Evolutionary conservation across 2,113 vertebrate species (phyloP).

Genomic region (Chionis minor): DNA sequence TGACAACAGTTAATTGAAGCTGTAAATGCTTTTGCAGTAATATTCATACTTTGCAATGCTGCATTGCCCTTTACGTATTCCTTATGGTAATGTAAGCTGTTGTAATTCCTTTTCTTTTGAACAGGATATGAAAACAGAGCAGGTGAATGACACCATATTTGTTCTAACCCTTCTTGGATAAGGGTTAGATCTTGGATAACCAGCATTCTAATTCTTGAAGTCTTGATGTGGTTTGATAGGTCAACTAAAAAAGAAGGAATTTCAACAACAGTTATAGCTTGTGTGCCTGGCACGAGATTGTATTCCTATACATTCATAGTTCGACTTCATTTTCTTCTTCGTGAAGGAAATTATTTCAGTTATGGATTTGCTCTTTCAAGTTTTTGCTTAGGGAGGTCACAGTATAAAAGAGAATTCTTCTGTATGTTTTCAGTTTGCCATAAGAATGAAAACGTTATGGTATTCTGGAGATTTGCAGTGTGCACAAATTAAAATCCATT

Average conservation of each 20-base stretch:
- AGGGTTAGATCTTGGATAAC: background rate
- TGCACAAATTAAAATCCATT: background rate
- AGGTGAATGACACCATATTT: background rate
- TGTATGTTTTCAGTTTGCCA: background rate
- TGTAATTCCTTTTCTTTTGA: background rate
- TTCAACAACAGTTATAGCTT: background rate
- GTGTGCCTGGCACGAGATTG: background rate
- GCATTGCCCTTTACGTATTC: background rate
- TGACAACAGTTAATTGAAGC: background rate
- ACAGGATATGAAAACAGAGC: background rate
- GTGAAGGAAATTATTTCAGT: background rate
- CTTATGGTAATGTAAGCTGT: background rate
- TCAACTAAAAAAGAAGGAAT: background rate
- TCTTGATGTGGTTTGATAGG: background rate
- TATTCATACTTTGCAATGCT: background rate
- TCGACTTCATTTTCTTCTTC: background rate
- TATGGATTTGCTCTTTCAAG: background rate
- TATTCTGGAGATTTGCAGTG: background rate
- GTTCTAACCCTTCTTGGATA: background rate
- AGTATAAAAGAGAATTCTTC: background rate
- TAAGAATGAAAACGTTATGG: background rate
- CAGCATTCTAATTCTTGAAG: background rate
- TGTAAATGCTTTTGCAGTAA: background rate
- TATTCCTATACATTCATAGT: background rate
- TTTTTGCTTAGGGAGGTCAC: background rate